Evolutionary conservation across 2,888 invertebrate species (phyloP), one percentile per base, ranked within the genome.

Genomic region (Pyrrhia umbra): DNA sequence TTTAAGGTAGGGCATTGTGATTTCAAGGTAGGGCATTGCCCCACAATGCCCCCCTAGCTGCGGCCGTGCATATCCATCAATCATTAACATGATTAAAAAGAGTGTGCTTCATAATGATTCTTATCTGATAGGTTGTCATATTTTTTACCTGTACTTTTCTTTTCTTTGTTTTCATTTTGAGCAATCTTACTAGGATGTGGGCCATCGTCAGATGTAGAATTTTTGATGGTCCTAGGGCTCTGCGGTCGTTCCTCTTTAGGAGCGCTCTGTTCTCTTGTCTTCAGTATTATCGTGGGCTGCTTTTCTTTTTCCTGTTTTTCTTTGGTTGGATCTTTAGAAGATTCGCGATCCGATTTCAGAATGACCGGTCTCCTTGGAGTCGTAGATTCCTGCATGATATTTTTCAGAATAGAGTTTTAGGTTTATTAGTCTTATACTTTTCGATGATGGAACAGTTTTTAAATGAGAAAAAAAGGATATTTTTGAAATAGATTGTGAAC

Each of bases 251-350:
- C 96, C 40, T 95, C 95, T 82, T 95, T 95, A 0, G 92, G 86
- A 2, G 92, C 77, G 63, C 94, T 95, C 54, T 94, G 95, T 87
- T 97, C 97, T 68, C 97, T 92, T 0, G 96, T 96, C 89, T 97
- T 97, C 18, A 97, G 88, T 77, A 97, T 95, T 77, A 97, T 96
- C 15, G 97, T 97, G 1, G 97, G 97, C 73, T 95, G 96, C 68
- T 91, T 95, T 61, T 95, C 95, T 78, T 93, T 95, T 51, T 93
- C 93, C 40, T 71, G 83, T 70, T 92, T 94, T 2, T 93, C 93
- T 82, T 92, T 94, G 6, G 49, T 40, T 50, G 79, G 86, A 30
- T 95, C 94, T 80, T 93, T 92, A 1, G 85, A 34, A 23, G 81
- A 61, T 42, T 95, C 95, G 21, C 95, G 87, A 57, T 95, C 95